phyloP scores from a whole-genome alignment of 2,113 vertebrate species.

The Loxodonta africana region DNA sequence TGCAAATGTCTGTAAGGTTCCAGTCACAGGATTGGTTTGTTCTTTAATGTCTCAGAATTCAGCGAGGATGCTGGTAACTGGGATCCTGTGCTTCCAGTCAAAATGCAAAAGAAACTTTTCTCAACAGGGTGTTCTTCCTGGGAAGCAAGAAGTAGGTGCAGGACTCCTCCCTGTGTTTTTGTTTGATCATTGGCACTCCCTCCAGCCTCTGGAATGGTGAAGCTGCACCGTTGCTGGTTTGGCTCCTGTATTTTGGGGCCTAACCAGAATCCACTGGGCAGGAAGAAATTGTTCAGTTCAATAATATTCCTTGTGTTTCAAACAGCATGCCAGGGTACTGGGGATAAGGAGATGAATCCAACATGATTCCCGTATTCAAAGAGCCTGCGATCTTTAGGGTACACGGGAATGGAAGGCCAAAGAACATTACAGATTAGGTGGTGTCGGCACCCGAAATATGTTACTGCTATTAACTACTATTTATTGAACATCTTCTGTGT shows the following conservation, averaged over 20 bases:
- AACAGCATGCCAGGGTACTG: not conserved
- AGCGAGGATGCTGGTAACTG: not conserved
- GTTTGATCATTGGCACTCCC: not conserved
- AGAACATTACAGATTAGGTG: not conserved
- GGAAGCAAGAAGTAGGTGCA: not conserved
- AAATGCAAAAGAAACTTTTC: not conserved
- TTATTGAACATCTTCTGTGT: not conserved
- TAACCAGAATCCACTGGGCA: not conserved
- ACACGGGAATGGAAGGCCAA: not conserved
- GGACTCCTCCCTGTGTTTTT: not conserved
- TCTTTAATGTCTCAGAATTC: not conserved
- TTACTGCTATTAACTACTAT: not conserved
- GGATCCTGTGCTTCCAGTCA: not conserved
- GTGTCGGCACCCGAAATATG: not conserved
- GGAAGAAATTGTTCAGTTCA: not conserved
- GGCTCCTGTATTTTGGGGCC: not conserved
- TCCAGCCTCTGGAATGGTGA: not conserved
- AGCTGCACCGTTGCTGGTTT: not conserved
- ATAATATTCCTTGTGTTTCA: not conserved
- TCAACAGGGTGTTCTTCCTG: not conserved
- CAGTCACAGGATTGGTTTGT: not conserved
- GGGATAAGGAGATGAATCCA: not conserved
- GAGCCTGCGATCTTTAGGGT: not conserved
- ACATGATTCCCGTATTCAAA: not conserved
- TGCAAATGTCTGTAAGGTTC: slow-evolving; percentile 38